These are phyloP conservation scores for Lepisosteus oculatus DNA, from an alignment of 2,113 vertebrate genomes.

Conservation along the genomic window DNA sequence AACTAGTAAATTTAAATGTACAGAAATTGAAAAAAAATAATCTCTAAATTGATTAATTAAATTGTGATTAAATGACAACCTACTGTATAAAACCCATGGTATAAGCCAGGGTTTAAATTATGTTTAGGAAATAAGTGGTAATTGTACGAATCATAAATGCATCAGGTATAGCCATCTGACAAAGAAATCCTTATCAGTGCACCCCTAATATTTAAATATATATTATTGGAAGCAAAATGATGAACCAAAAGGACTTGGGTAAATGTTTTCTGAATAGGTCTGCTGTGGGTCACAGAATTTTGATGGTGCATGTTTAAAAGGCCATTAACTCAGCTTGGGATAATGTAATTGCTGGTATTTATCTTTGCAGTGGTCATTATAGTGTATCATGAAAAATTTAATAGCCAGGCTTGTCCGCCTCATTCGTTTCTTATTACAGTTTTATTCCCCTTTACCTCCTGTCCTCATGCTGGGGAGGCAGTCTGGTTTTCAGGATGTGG, in stretches of 20 bases:
- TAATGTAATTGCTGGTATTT: conserved; percentile 4
- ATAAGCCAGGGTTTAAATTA: no score
- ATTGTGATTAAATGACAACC: no score
- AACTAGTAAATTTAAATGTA: no score
- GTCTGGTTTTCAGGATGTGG: background rate
- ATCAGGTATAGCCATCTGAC: no score
- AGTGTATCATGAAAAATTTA: background rate
- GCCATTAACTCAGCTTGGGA: background rate
- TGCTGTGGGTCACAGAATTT: background rate
- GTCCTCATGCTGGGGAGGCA: background rate
- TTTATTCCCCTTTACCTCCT: background rate
- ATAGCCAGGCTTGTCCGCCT: background rate
- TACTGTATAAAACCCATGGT: no score
- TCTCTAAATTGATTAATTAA: no score
- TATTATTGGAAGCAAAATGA: no score
- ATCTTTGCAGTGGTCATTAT: background rate
- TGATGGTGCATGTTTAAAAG: background rate
- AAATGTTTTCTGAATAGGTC: background rate
- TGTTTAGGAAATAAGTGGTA: no score
- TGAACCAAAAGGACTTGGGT: background rate
- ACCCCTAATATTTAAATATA: no score
- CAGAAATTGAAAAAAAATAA: no score
- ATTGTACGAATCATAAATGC: no score
- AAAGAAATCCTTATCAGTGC: no score
- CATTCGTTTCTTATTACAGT: conserved; percentile 11